Conservation (phyloP, 2,797 vertebrate species). For the Ficedula albicollis region DNA sequence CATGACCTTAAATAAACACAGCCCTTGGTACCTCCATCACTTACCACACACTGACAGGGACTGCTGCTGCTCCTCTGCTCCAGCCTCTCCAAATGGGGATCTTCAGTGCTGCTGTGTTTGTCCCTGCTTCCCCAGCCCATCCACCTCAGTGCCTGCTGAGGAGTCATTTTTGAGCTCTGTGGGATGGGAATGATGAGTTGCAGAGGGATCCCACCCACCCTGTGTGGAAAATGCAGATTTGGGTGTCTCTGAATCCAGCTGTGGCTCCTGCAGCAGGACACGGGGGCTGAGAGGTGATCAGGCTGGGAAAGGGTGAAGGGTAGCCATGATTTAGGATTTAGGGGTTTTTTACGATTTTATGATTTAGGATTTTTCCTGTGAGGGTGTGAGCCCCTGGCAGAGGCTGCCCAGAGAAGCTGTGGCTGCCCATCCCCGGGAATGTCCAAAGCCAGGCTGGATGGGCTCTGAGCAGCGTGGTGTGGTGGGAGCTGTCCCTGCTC, state of each 20-base stretch:
- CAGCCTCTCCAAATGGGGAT: neutral
- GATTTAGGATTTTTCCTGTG: neutral
- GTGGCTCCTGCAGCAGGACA: neutral
- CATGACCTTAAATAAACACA: neutral
- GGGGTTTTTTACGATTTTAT: too few relatives aligned
- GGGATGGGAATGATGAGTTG: fast-evolving
- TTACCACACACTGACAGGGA: neutral
- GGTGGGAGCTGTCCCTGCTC: neutral
- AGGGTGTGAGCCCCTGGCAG: neutral
- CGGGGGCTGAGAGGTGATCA: neutral
- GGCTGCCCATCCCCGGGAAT: neutral
- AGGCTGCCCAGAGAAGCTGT: neutral
- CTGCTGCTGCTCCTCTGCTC: neutral
- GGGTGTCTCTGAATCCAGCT: neutral
- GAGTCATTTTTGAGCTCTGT: fast-evolving
- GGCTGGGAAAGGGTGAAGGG: neutral
- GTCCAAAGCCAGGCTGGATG: neutral
- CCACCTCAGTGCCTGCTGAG: neutral
- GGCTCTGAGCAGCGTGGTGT: neutral
- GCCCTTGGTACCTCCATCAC: neutral
- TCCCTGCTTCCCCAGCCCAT: neutral
- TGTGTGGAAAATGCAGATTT: fast-evolving
- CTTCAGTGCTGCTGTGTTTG: neutral
- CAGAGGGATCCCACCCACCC: neutral
- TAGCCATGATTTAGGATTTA: neutral